These are phyloP conservation scores for Chauna torquata DNA, from an alignment of 2,113 vertebrate genomes.

Conservation along the genomic window DNA sequence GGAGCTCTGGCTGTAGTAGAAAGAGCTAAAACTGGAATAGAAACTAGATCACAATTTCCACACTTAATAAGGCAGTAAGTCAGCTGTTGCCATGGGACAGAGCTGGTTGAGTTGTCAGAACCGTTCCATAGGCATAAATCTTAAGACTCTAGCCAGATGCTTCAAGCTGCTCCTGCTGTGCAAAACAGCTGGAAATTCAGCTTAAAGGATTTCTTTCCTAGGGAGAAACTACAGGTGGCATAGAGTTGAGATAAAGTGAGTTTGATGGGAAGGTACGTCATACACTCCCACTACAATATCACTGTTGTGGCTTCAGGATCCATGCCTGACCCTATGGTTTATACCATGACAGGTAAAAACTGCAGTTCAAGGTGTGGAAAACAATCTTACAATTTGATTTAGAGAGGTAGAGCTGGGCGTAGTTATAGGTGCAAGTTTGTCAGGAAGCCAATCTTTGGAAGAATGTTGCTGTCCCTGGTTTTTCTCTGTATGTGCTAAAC, in stretches of 20 bases:
- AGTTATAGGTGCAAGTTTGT: background rate
- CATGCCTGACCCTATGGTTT: background rate
- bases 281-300: background rate
- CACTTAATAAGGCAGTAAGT: conserved; percentile 55
- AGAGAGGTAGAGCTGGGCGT: background rate
- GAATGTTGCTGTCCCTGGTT: background rate
- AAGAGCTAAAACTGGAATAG: background rate
- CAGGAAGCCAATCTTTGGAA: background rate
- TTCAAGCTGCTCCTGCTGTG: conserved; percentile 11
- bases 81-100: background rate
- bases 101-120: background rate
- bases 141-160: background rate
- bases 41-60: conserved; percentile 40
- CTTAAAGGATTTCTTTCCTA: conserved; percentile 4
- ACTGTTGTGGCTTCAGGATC: background rate
- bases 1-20: background rate
- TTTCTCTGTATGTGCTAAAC: background rate
- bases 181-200: conserved; percentile 35
- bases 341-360: background rate
- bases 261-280: background rate
- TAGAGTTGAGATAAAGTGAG: background rate
- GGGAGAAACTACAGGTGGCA: background rate
- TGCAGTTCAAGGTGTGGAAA: background rate
- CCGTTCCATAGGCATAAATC: background rate
- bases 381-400: background rate